Base-by-base conservation (phyloP, 2,888 invertebrate species). In the Agrypnus murinus region DNA sequence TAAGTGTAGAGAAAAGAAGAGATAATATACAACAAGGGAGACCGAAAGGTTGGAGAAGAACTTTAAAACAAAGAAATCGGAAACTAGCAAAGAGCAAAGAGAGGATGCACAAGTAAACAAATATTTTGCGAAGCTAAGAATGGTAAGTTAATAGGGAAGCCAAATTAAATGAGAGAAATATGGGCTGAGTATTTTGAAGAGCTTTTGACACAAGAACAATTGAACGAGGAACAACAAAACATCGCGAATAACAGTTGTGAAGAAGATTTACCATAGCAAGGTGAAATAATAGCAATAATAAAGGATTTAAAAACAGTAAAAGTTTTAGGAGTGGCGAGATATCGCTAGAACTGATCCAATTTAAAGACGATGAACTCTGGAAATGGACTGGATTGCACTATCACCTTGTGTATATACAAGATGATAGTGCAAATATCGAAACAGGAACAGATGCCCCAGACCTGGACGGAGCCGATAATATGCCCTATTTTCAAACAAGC, bases 371-470 rank as follows among this genome's bases (percentile, higher is more conserved):
- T 36, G 9, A 9, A 36, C 36, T 36, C 36, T 36, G 36, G 9
- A 36, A 36, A 36, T 8, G 36, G 9, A 36, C n/a, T n/a, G n/a
- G n/a, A n/a, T n/a, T n/a, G n/a, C n/a, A n/a, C n/a, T n/a, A n/a
- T n/a, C n/a, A n/a, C n/a, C n/a, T n/a, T n/a, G n/a, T n/a, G n/a
- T n/a, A n/a, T 36, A 9, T 36, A 36, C 36, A 36, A 36, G 9
- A 9, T 36, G 36, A 8, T 36, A 36, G 36, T 36, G 36, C 9
- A 36, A 36, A 36, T 36, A 36, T 9, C 7, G 36, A 36, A 36
- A 36, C 36, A 36, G 36, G 36, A 36, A 36, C 7, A 36, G 36
- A 36, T 36, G 36, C 36, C 36, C 36, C 36, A 36, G 36, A 36
- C 36, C 36, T 36, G 36, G 36, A 36, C 36, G 9, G 36, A 36